Conservation (phyloP, 2,888 invertebrate species). For the Fragum whitleyi region DNA sequence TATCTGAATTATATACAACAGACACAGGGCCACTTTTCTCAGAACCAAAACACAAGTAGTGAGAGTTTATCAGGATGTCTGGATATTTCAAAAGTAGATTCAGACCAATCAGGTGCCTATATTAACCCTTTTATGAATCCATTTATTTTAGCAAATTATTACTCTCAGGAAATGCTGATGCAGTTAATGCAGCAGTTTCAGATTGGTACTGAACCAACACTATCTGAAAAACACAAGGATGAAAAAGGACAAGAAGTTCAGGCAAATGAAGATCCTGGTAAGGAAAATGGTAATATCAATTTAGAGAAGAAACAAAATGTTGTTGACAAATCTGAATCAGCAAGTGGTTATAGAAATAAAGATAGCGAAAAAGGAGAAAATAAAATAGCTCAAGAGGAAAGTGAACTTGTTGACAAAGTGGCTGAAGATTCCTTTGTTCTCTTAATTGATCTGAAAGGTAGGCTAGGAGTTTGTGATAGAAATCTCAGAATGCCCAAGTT, state of each 20-base stretch:
- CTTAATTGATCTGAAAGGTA: conserved; percentile 6
- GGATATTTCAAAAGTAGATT: neutral
- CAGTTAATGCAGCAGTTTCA: neutral
- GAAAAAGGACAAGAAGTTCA: neutral
- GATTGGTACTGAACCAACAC: neutral
- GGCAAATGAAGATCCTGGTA: too few relatives aligned
- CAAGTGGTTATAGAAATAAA: too few relatives aligned
- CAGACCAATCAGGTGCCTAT: neutral
- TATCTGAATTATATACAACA: conserved; percentile 8
- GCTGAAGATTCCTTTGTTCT: too few relatives aligned
- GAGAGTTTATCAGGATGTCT: neutral
- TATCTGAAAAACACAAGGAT: neutral
- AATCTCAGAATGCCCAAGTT: neutral
- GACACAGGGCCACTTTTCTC: neutral
- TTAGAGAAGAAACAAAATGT: too few relatives aligned
- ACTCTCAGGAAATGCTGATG: neutral
- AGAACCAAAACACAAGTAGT: neutral
- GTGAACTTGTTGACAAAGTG: too few relatives aligned
- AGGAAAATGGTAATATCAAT: too few relatives aligned
- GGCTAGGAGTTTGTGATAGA: neutral
- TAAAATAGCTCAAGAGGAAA: too few relatives aligned
- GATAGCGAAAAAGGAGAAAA: too few relatives aligned
- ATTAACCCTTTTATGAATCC: neutral
- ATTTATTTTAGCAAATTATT: neutral
- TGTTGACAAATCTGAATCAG: too few relatives aligned